phyloP scores from a whole-genome alignment of 1,140 invertebrate genomes.

The Drosophila tristis region DNA sequence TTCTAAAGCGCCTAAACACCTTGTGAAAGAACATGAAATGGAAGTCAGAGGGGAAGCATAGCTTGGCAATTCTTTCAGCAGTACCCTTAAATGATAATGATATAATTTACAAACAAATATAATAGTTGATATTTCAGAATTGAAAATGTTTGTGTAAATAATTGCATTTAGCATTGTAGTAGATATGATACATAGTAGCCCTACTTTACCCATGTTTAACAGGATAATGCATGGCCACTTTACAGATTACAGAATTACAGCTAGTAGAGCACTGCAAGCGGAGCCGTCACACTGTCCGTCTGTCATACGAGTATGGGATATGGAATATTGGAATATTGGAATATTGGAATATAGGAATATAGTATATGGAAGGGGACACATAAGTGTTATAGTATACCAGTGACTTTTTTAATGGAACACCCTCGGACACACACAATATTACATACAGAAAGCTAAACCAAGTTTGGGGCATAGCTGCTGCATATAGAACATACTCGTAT shows the following conservation, averaged over 20 bases:
- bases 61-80: conserved; percentile 37
- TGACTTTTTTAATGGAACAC: conserved; percentile 44
- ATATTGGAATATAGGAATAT: background rate
- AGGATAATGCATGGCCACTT: conserved; percentile 1
- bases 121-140: conserved; percentile 41
- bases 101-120: conserved; percentile 21
- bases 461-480: too few species aligned
- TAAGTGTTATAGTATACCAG: background rate
- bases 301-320: background rate
- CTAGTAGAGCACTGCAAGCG: conserved; percentile 59
- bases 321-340: conserved; percentile 6
- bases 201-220: background rate
- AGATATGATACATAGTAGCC: conserved; percentile 13
- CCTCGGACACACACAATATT: conserved; percentile 13
- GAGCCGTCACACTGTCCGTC: conserved; percentile 62
- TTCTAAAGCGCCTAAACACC: conserved; percentile 64
- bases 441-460: conserved; percentile 11
- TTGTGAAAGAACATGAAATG: conserved; percentile 63
- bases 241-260: conserved; percentile 17
- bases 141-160: conserved; percentile 68
- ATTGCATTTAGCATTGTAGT: conserved; percentile 55
- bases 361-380: conserved; percentile 10
- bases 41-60: conserved; percentile 42
- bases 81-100: conserved; percentile 4
- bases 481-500: background rate